Conservation (phyloP, 2,113 vertebrate species). For the Malurus alboscapulatus region DNA sequence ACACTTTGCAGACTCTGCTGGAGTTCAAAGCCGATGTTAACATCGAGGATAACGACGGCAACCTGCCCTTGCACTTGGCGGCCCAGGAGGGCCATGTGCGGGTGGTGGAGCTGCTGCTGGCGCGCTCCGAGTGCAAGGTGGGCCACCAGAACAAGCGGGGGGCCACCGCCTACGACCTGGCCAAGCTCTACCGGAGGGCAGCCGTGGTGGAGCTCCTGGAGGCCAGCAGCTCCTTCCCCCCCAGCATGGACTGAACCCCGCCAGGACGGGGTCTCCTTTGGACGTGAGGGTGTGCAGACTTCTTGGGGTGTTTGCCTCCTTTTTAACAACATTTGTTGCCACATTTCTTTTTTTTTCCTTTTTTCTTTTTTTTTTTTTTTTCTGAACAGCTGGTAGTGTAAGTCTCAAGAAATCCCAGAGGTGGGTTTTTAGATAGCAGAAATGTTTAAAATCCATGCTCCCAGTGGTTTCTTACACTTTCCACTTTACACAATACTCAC, state of each 20-base stretch:
- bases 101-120: slow-evolving; percentile 79
- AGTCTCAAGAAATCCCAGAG: slow-evolving; percentile 40
- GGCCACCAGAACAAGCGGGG: slow-evolving; percentile 75
- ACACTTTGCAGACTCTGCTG: slow-evolving; percentile 84
- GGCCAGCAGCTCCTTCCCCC: background rate
- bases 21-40: slow-evolving; percentile 83
- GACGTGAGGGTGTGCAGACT: background rate
- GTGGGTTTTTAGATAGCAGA: slow-evolving; percentile 4
- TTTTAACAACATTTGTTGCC: background rate
- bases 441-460: slow-evolving; percentile 29
- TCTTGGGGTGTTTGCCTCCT: background rate
- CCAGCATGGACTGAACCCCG: background rate
- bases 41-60: slow-evolving; percentile 79
- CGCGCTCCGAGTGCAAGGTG: slow-evolving; percentile 64
- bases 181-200: slow-evolving; percentile 61
- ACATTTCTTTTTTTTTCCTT: background rate
- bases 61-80: slow-evolving; percentile 89
- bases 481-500: background rate
- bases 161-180: slow-evolving; percentile 79
- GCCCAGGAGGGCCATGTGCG: slow-evolving; percentile 81
- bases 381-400: background rate
- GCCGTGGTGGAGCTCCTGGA: slow-evolving; percentile 72
- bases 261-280: background rate
- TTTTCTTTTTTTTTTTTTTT: background rate
- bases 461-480: background rate